Evolutionary conservation across 2,888 invertebrate genomes (phyloP), one percentile per base, ranked within the genome.

Genomic region (Idaea aversata): DNA sequence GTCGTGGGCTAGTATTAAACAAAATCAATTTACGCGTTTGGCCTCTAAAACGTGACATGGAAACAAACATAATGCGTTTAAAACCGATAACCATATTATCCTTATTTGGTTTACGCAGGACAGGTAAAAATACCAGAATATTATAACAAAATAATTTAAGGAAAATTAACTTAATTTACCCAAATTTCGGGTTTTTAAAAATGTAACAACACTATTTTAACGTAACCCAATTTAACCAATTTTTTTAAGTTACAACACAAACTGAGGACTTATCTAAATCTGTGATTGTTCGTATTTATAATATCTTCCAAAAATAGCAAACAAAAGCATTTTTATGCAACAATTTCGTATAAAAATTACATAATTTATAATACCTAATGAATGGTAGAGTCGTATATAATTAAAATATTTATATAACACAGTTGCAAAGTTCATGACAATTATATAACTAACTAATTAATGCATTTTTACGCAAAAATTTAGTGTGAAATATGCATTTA

Each of bases 361-460:
- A 47, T 47, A 47, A 47, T 47, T 10, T 47, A 36, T 13, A 13
- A 47, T 10, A 10, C 47, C 13, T 10, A 47, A 13, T 47, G 4
- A 47, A 47, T 13, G 47, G 13, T 13, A 47, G 47, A 47, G 47
- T 47, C 47, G 47, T 47, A 47, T 47, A 13, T 47, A 47, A 47
- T 47, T 47, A 6, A 47, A 47, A 47, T 47, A 47, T 6, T 47
- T 47, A 47, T 47, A 47, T 47, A 47, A 47, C 47, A 47, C 13
- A 47, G 47, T 47, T 47, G 47, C 47, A 47, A 47, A 47, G 47
- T 47, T 47, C 47, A 47, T 15, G 16, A 25, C 16, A 16, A 25
- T 61, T 61, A 47, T 15, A 38, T 25, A 61, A 47, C 38, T 25
- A 61, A 47, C 16, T 61, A 61, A 61, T 61, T 61, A 47, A 25